These are phyloP conservation scores for Ptyas mucosa DNA, from an alignment of 2,113 vertebrate species.

Conservation along the genomic window DNA sequence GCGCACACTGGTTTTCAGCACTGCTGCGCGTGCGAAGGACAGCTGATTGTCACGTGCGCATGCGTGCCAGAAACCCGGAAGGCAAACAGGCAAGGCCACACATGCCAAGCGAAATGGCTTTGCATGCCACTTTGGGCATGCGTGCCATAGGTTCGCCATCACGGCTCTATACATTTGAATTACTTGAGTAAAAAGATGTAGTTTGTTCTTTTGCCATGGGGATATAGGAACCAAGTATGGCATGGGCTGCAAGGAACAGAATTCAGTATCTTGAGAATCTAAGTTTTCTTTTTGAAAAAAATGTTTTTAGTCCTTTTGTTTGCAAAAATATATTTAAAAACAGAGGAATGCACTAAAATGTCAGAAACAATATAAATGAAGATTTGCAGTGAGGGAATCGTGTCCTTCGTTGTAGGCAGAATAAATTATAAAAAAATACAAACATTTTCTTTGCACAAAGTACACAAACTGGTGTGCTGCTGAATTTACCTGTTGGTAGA, in stretches of 20 bases:
- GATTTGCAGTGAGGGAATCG: background rate
- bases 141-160: too few species aligned
- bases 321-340: background rate
- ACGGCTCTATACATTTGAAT: background rate
- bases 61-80: too few species aligned
- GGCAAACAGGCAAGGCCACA: too few species aligned
- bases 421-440: background rate
- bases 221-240: background rate
- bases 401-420: background rate
- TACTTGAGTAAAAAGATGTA: background rate
- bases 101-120: too few species aligned
- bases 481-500: background rate
- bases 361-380: background rate
- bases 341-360: background rate
- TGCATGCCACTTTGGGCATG: too few species aligned
- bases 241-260: background rate
- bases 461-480: background rate
- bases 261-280: background rate
- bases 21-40: too few species aligned
- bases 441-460: background rate
- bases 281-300: background rate
- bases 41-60: too few species aligned
- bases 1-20: too few species aligned
- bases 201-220: background rate
- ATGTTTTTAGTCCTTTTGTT: background rate